Percentiles rank a stretch among this genome's conserved stretches.
Conservation (phyloP, 2,888 invertebrate species). For the Melitaea athalia region DNA sequence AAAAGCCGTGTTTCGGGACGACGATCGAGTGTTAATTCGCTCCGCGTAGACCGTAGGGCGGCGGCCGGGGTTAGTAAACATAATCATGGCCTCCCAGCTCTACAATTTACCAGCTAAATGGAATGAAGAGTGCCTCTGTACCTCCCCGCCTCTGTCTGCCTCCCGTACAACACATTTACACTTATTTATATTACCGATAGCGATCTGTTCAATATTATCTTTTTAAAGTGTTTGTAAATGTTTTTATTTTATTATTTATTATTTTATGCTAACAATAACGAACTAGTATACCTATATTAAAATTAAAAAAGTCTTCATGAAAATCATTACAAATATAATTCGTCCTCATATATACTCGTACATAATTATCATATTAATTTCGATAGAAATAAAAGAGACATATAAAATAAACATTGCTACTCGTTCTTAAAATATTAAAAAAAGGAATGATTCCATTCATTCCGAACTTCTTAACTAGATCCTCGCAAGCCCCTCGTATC, state of each 20-base stretch:
- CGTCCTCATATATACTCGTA: too few relatives aligned
- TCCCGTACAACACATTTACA: constrained; percentile 59
- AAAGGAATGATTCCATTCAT: constrained; percentile 15
- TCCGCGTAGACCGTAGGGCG: constrained; percentile 66
- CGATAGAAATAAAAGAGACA: neutral
- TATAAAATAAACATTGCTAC: neutral
- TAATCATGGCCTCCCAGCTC: constrained; percentile 75
- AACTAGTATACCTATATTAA: neutral
- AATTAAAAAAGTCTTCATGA: neutral
- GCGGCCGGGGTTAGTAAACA: constrained; percentile 75
- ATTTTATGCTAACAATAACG: neutral
- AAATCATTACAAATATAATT: neutral
- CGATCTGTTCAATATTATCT: constrained; percentile 4
- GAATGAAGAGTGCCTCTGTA: constrained; percentile 72
- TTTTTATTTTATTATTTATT: neutral
- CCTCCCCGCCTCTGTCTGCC: constrained; percentile 58
- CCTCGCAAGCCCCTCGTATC: constrained; percentile 64
- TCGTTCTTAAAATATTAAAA: neutral
- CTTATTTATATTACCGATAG: constrained; percentile 44
- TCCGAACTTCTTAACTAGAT: constrained; percentile 72
- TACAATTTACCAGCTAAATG: constrained; percentile 79
- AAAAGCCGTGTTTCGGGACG: constrained; percentile 55
- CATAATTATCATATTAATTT: too few relatives aligned
- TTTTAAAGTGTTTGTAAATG: too few relatives aligned
- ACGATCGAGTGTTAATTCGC: constrained; percentile 79